phyloP scores from a whole-genome alignment of 2,888 invertebrate genomes.

The Nowickia ferox region DNA sequence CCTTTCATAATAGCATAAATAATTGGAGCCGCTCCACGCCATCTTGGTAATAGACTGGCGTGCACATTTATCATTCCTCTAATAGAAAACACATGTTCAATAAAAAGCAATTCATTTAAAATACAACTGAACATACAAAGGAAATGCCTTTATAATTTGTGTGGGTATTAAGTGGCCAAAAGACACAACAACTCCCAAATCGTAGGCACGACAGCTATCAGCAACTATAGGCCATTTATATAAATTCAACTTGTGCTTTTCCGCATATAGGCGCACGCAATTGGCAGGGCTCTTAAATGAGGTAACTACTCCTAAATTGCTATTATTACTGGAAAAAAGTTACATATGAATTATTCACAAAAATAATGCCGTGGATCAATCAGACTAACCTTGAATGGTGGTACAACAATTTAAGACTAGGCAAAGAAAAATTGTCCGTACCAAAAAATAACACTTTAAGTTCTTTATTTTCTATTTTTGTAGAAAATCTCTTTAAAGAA shows the following conservation, averaged over 20 bases:
- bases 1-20: slow-evolving; percentile 93
- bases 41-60: slow-evolving; percentile 94
- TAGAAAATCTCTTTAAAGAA: slow-evolving; percentile 24
- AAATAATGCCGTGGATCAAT: slow-evolving; percentile 76
- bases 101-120: neutral
- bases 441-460: slow-evolving; percentile 91
- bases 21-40: slow-evolving; percentile 97
- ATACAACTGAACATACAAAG: slow-evolving; percentile 86
- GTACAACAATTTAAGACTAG: slow-evolving; percentile 88
- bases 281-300: slow-evolving; percentile 86
- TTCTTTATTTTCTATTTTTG: slow-evolving; percentile 37
- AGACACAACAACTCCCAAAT: slow-evolving; percentile 95
- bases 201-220: slow-evolving; percentile 84
- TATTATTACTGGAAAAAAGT: neutral
- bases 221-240: slow-evolving; percentile 87
- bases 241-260: slow-evolving; percentile 85
- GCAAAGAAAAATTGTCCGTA: slow-evolving; percentile 91
- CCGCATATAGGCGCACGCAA: slow-evolving; percentile 88
- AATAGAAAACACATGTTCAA: neutral
- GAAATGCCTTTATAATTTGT: slow-evolving; percentile 89
- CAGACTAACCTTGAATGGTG: slow-evolving; percentile 83
- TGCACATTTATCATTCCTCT: slow-evolving; percentile 97
- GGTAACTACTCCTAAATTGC: slow-evolving; percentile 87
- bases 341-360: neutral
- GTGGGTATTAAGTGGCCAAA: slow-evolving; percentile 96